Evolutionary conservation across 1,140 invertebrate genomes (phyloP).

Genomic region (Atopsyche davidsoni): DNA sequence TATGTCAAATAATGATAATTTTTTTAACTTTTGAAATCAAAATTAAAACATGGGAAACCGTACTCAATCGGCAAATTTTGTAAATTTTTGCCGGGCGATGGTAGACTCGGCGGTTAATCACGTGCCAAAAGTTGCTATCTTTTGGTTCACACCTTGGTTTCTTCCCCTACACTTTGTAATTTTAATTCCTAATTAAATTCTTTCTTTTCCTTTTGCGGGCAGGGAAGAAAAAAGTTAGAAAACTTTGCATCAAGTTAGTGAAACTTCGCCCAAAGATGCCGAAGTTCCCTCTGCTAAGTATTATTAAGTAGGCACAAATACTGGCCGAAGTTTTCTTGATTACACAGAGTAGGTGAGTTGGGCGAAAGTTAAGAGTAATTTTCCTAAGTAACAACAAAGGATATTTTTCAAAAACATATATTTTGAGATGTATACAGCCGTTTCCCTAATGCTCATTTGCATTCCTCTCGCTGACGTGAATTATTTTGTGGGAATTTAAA

Average conservation of each 20-base stretch:
- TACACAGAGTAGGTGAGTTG: slow-evolving; percentile 7
- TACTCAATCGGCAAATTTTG: no score
- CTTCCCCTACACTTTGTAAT: slow-evolving; percentile 17
- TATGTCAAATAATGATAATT: no score
- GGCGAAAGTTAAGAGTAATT: slow-evolving; percentile 9
- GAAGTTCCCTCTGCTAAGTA: slow-evolving; percentile 28
- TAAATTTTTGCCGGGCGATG: no score
- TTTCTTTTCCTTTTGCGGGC: slow-evolving; percentile 23
- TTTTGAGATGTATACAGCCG: no score
- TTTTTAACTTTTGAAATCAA: no score
- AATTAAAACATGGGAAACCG: no score
- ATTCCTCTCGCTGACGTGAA: no score
- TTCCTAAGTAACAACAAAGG: no score
- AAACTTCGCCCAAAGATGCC: slow-evolving; percentile 21
- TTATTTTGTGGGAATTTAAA: no score
- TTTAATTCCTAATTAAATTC: slow-evolving; percentile 30
- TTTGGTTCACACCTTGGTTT: slow-evolving; percentile 15
- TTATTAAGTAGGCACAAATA: slow-evolving; percentile 26
- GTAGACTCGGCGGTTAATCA: no score
- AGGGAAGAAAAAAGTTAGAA: slow-evolving; percentile 14
- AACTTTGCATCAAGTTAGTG: slow-evolving; percentile 24
- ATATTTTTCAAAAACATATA: no score
- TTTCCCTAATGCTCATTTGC: no score
- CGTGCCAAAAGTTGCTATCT: slow-evolving; percentile 19
- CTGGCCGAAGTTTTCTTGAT: slow-evolving; percentile 18